phyloP scores from a whole-genome alignment of 2,113 vertebrate genomes.

The Neomonachus schauinslandi region DNA sequence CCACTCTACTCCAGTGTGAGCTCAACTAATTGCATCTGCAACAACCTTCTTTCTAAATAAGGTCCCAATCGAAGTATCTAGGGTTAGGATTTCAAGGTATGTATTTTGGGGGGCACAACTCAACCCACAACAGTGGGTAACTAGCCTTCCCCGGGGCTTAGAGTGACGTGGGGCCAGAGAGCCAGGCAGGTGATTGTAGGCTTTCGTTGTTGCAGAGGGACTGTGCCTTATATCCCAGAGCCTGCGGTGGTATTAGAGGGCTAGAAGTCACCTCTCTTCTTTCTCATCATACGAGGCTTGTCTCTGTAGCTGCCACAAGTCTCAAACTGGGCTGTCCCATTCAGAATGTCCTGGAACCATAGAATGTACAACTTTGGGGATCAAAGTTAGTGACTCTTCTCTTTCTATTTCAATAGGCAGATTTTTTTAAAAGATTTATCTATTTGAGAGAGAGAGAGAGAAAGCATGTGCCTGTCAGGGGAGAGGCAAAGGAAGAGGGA shows the following conservation, averaged over 20 bases:
- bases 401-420: conserved; percentile 35
- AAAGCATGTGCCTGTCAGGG: neutral
- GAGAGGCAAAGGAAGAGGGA: neutral
- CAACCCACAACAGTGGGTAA: neutral
- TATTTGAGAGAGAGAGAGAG: neutral
- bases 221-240: neutral
- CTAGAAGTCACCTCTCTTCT: neutral
- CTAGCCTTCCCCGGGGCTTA: neutral
- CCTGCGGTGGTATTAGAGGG: neutral
- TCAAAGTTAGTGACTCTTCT: neutral
- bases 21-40: neutral
- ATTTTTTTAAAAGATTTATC: neutral
- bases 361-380: neutral
- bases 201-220: neutral
- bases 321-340: neutral
- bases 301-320: neutral
- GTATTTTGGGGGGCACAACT: neutral
- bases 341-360: neutral
- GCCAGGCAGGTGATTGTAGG: neutral
- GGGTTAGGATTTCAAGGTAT: neutral
- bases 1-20: neutral
- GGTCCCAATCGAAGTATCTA: neutral
- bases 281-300: neutral
- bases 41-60: neutral
- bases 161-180: neutral